These are phyloP conservation scores for Tineola bisselliella DNA, from an alignment of 2,888 invertebrate species.

Conservation along the genomic window DNA sequence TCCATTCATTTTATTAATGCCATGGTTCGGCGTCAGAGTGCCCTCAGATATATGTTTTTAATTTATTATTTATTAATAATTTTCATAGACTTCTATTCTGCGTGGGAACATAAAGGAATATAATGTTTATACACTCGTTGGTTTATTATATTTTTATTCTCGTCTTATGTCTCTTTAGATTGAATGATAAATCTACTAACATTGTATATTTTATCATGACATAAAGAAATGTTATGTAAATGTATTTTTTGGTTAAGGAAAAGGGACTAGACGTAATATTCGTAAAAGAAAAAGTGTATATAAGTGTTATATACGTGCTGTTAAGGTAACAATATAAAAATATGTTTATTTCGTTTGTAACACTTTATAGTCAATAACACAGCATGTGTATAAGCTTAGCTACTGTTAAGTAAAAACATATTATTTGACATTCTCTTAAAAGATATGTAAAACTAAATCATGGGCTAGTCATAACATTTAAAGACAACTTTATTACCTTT, in stretches of 20 bases:
- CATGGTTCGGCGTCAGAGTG: neutral
- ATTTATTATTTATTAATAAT: no score
- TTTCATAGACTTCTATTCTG: no score
- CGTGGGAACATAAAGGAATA: neutral
- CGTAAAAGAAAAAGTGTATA: neutral
- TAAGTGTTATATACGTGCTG: neutral
- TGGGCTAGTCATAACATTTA: neutral
- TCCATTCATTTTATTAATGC: no score
- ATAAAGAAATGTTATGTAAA: no score
- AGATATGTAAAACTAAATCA: neutral
- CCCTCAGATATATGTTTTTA: neutral
- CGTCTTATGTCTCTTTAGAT: neutral
- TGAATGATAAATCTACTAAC: neutral
- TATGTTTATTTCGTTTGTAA: conserved; percentile 19
- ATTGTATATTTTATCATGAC: neutral
- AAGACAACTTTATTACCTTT: neutral
- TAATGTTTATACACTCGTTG: neutral
- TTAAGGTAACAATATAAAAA: neutral
- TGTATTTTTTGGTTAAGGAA: no score
- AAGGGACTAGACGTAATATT: no score
- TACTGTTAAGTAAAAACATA: neutral
- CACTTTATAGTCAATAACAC: conserved; percentile 17
- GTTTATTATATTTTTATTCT: neutral
- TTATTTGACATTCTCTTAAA: no score
- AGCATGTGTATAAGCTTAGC: neutral